Percentiles rank a stretch among this genome's conserved stretches.
These are phyloP conservation scores for Cossypha niveicapilla DNA, from an alignment of 2,797 vertebrate genomes.

Conservation along the genomic window DNA sequence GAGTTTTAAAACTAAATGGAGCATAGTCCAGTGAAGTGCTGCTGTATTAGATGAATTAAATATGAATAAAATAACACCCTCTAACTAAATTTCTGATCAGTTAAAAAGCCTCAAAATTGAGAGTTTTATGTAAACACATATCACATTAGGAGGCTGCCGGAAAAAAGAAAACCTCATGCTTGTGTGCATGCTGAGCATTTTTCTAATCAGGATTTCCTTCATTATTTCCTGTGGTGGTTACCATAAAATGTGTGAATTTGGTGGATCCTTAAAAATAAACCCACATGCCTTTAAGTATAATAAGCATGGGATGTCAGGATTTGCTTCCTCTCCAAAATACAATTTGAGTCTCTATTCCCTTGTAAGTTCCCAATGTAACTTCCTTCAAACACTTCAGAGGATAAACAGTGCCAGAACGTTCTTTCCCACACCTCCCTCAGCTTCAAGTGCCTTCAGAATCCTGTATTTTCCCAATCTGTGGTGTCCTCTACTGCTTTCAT, in stretches of 20 bases:
- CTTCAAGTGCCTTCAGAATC: background rate
- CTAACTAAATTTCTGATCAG: background rate
- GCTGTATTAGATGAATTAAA: background rate
- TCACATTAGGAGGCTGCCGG: background rate
- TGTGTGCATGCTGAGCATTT: background rate
- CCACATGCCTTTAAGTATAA: background rate
- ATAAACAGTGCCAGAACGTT: background rate
- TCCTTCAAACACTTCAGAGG: background rate
- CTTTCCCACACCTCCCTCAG: background rate
- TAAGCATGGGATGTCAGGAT: background rate
- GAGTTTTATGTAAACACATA: rapidly evolving
- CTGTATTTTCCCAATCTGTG: background rate
- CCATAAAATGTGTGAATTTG: background rate
- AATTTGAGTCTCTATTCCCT: background rate
- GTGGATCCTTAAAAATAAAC: background rate
- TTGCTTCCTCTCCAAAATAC: background rate
- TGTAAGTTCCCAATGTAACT: background rate
- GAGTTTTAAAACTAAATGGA: background rate
- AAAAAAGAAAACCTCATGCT: background rate
- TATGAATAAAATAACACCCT: background rate
- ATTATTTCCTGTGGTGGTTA: background rate
- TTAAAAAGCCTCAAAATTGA: background rate
- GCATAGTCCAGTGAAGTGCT: background rate
- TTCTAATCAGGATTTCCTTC: background rate
- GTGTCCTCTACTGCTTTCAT: background rate